Base-by-base conservation (phyloP, 1,140 invertebrate genomes). In the Reticulitermes speratus region DNA sequence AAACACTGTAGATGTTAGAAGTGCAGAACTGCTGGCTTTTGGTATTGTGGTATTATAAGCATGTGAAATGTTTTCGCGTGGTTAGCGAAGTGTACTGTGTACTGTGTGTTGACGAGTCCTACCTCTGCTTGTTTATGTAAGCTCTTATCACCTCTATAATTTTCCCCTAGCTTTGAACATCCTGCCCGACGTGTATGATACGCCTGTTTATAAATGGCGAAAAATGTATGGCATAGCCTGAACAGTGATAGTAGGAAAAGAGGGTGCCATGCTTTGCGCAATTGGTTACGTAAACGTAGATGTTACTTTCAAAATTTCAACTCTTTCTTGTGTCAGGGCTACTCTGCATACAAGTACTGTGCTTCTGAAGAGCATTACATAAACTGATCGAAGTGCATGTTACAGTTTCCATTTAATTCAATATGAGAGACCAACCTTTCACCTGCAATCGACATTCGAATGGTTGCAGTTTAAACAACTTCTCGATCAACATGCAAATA, bases 391-490 rank as follows among this genome's bases (percentile, higher is more conserved):
- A 75, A 3, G n/a, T 30, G 14, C 65, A 30, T 30, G 65, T 75
- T 75, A 75, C 65, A 75, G 65, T 75, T 75, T 25, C 65, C 65
- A 30, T 65, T 65, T 65, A n/a, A 65, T 65, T 65, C 59, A 65
- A 9, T 65, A 65, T 75, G 65, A 14, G 65, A 75, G 3, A 14
- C 25, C 25, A 75, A 75, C 65, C 65, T 75, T 75, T 75, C 65
- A 75, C 65, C 65, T 75, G 65, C n/a, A 12, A 75, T 75, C 3
- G 65, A 30, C 65, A 75, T 6, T 75, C 9, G n/a, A n/a, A 2
- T 75, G 65, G 25, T 30, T 30, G 65, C 9, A 25, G 30, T n/a
- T 75, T 75, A n/a, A 75, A 75, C 59, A n/a, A 30, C 9, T 30
- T 30, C 25, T 75, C n/a, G 25, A 75, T n/a, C 25, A 25, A 14